Base-by-base conservation (phyloP, 2,888 invertebrate genomes). In the Fissipunctia ypsillon region DNA sequence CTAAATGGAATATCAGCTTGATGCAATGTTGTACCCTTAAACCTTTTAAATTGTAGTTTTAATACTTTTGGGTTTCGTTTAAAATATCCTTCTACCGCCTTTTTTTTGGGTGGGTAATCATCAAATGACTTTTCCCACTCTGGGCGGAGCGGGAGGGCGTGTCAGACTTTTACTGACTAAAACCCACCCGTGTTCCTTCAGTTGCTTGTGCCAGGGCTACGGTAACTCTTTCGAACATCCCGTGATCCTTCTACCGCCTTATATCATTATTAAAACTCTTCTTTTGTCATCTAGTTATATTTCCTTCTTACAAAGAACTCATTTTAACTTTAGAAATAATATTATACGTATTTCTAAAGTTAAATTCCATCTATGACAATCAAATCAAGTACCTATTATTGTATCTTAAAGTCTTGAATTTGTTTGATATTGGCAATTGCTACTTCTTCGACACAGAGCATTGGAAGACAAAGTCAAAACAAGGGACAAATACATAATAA, bases 1-100 rank as follows among this genome's bases (percentile, higher is more conserved):
- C 31, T 28, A 64, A 65, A 68, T 65, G 64, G 25, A 50, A 25
- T 60, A 25, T 50, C 25, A 50, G n/a, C 54, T 59, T 63, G 19
- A 35, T 65, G 4, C 28, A 66, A 5, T 19, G 28, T 43, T 19
- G 50, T 9, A 50, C 3, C 31, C n/a, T 16, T 9, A 69, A 48
- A 56, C 3, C 7, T 9, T 64, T 73, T 48, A 41, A 57, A 25
- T 48, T 50, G 9, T 5, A 7, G 31, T 59, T 25, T 31, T 16
- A 60, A 50, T 52, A 52, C 19, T 52, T 52, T 31, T 59, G 2
- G 14, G 14, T 25, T 6, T 52, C 14, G 14, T 52, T n/a, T 16
- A 43, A n/a, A n/a, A n/a, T n/a, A n/a, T 14, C 52, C n/a, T 10
- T 10, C 22, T 22, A n/a, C n/a, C 0, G 3, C 3, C n/a, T 50